A percentile compares a stretch with the other conserved stretches of the same genome.
phyloP scores from a whole-genome alignment of 2,113 vertebrate species.

The Rhea pennata region DNA sequence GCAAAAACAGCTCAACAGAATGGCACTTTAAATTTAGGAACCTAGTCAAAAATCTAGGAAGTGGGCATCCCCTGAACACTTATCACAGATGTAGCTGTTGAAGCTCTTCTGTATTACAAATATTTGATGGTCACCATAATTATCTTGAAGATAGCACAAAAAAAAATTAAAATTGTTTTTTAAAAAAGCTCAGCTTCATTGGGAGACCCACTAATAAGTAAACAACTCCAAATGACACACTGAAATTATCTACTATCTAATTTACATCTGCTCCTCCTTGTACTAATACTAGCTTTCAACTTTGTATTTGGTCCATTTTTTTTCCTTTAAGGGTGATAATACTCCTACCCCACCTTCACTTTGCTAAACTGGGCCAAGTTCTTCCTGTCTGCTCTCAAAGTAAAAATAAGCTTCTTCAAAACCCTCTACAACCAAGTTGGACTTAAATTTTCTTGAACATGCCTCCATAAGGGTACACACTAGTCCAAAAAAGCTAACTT shows the following conservation, averaged over 20 bases:
- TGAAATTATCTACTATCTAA: neutral
- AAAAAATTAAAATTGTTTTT: neutral
- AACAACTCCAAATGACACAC: neutral
- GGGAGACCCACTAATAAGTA: neutral
- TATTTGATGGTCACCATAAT: neutral
- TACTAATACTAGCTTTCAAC: neutral
- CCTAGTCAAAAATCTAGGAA: neutral
- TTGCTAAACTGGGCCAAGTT: neutral
- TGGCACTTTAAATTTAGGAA: rapidly evolving
- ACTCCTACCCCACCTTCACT: neutral
- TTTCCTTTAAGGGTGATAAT: neutral
- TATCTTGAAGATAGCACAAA: neutral
- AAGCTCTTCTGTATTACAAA: neutral
- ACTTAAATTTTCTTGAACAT: neutral
- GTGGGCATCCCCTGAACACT: too few relatives aligned
- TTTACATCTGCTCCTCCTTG: neutral
- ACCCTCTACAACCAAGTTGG: neutral
- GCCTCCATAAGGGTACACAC: neutral
- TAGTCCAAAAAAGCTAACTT: neutral
- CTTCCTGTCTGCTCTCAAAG: neutral
- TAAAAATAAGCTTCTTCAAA: neutral
- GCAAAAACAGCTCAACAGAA: neutral
- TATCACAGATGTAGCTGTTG: neutral
- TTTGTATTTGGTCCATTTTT: neutral
- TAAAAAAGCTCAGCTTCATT: neutral